A percentile compares a stretch with the other conserved stretches of the same genome.
These are phyloP conservation scores for Brachionus asplanchnoidis DNA, from an alignment of 1,140 invertebrate species.

Conservation along the genomic window DNA sequence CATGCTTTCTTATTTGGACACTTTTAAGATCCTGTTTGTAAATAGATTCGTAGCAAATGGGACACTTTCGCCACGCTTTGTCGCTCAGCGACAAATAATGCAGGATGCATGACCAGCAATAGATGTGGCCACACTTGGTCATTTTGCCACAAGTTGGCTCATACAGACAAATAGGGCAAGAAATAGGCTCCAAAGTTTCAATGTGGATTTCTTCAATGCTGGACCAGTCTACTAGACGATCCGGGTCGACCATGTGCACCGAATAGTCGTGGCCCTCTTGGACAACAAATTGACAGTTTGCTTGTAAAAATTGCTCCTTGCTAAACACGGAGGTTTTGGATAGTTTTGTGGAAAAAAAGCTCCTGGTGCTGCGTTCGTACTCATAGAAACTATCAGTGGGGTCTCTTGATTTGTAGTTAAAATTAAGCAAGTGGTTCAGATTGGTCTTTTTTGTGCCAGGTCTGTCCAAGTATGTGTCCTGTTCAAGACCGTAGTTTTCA, in stretches of 20 bases:
- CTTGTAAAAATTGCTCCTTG: slow-evolving; percentile 86
- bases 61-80: slow-evolving; percentile 71
- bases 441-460: slow-evolving; percentile 59
- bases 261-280: slow-evolving; percentile 71
- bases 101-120: slow-evolving; percentile 88
- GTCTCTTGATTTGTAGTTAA: slow-evolving; percentile 67
- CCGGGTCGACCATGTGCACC: slow-evolving; percentile 72
- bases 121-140: slow-evolving; percentile 87
- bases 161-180: slow-evolving; percentile 85
- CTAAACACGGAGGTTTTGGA: slow-evolving; percentile 54
- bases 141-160: slow-evolving; percentile 74
- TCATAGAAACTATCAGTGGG: not conserved
- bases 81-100: slow-evolving; percentile 81
- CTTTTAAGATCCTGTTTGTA: slow-evolving; percentile 48
- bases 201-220: slow-evolving; percentile 73
- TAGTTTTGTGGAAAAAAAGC: not conserved
- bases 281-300: slow-evolving; percentile 92
- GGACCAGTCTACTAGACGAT: slow-evolving; percentile 83
- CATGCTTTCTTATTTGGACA: not conserved
- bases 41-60: slow-evolving; percentile 76
- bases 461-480: not conserved
- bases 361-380: slow-evolving; percentile 20
- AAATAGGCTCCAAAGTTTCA: not conserved
- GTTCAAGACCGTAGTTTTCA: not conserved
- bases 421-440: slow-evolving; percentile 82